Percentiles rank a stretch among this genome's conserved stretches.
Conservation (phyloP, 2,888 invertebrate species). For the Aporophyla nigra region DNA sequence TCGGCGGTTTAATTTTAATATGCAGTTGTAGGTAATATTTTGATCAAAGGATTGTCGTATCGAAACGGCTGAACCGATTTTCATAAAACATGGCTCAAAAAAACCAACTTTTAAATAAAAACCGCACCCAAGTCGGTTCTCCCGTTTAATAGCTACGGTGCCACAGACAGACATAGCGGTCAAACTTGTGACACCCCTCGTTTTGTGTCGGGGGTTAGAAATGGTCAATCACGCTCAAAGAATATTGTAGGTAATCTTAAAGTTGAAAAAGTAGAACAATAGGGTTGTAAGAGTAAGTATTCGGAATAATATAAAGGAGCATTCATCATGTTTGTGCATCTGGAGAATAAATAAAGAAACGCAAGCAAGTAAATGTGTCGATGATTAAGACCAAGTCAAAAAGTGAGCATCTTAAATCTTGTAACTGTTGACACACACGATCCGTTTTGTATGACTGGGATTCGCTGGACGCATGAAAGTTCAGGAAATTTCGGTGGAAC, state of each 20-base stretch:
- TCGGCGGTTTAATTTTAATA: too few relatives aligned
- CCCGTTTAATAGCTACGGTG: too few relatives aligned
- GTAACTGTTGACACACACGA: constrained; percentile 2
- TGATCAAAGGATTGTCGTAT: too few relatives aligned
- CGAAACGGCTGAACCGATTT: too few relatives aligned
- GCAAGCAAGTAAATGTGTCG: too few relatives aligned
- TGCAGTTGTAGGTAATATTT: too few relatives aligned
- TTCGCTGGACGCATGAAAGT: neutral
- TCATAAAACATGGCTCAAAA: too few relatives aligned
- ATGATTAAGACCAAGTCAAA: neutral
- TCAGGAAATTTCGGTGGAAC: neutral
- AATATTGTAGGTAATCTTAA: neutral
- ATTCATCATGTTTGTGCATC: neutral
- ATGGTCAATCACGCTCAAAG: neutral
- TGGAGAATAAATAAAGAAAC: neutral
- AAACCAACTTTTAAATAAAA: too few relatives aligned
- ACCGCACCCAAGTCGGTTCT: too few relatives aligned
- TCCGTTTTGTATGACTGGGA: constrained; percentile 4
- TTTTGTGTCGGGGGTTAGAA: too few relatives aligned
- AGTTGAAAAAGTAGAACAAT: neutral
- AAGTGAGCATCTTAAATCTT: neutral
- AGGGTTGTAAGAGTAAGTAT: neutral
- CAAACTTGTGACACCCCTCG: too few relatives aligned
- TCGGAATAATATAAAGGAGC: neutral
- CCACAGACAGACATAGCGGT: too few relatives aligned